These are phyloP conservation scores for Chaitophorus viminalis DNA, from an alignment of 2,888 invertebrate species.

Conservation along the genomic window DNA sequence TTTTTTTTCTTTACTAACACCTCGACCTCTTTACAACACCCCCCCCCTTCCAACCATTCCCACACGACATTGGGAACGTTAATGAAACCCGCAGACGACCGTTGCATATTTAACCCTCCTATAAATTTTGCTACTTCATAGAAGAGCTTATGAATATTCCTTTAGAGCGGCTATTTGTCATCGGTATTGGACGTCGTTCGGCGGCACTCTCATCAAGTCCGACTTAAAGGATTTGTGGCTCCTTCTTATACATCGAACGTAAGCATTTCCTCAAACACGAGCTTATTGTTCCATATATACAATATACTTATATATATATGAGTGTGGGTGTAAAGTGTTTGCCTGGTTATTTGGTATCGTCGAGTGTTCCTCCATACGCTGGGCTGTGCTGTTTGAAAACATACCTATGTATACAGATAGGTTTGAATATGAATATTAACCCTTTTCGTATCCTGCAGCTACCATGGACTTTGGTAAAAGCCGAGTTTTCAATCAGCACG, in stretches of 20 bases:
- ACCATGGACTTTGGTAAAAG: slow-evolving; percentile 9
- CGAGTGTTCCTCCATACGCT: neutral
- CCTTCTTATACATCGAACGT: neutral
- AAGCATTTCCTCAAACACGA: slow-evolving; percentile 50
- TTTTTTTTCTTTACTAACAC: slow-evolving; percentile 29
- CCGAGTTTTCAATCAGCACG: slow-evolving; percentile 40
- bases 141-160: slow-evolving; percentile 53
- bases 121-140: slow-evolving; percentile 31
- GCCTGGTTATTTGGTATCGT: slow-evolving; percentile 32
- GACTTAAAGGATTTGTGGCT: slow-evolving; percentile 48
- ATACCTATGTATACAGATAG: neutral
- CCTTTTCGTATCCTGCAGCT: neutral
- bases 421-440: slow-evolving; percentile 37
- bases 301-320: slow-evolving; percentile 3
- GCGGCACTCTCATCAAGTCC: slow-evolving; percentile 53
- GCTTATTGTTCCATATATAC: slow-evolving; percentile 3
- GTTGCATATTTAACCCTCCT: slow-evolving; percentile 37
- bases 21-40: slow-evolving; percentile 14
- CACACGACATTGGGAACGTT: neutral
- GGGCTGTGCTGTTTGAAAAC: neutral
- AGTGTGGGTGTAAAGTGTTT: neutral
- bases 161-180: slow-evolving; percentile 39
- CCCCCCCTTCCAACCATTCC: no score
- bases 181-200: slow-evolving; percentile 41
- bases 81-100: slow-evolving; percentile 38